Evolutionary conservation across 2,113 vertebrate species (phyloP).

Genomic region (Pao palembangensis): DNA sequence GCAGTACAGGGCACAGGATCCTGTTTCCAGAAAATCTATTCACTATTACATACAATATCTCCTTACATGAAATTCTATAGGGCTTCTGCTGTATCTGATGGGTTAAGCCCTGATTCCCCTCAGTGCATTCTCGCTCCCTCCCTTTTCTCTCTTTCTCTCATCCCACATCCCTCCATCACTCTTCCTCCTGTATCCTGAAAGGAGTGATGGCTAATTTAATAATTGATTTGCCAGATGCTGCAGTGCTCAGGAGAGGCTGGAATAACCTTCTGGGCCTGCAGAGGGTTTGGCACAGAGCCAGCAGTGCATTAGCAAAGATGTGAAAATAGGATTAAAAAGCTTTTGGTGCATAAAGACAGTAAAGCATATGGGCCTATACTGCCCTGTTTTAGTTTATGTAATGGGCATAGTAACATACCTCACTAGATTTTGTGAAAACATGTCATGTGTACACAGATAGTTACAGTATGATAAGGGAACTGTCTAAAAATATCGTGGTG

Average conservation of each 20-base stretch:
- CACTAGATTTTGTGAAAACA: not conserved
- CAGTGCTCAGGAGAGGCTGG: conserved; percentile 71
- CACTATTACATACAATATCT: conserved; percentile 63
- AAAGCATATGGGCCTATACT: conserved; percentile 25
- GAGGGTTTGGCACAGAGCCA: conserved; percentile 67
- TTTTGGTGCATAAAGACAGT: conserved; percentile 55
- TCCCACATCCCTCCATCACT: conserved; percentile 56
- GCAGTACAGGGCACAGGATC: conserved; percentile 39
- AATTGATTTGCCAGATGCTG: conserved; percentile 79
- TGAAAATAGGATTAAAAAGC: conserved; percentile 73
- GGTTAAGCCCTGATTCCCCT: conserved; percentile 30
- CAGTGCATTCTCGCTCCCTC: not conserved
- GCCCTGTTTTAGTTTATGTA: conserved; percentile 50
- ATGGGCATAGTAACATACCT: conserved; percentile 9
- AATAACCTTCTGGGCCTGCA: conserved; percentile 65
- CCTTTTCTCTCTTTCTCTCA: conserved; percentile 23
- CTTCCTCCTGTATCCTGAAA: conserved; percentile 60
- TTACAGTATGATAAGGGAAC: too few relatives aligned
- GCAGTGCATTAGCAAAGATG: conserved; percentile 66
- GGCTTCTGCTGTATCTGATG: conserved; percentile 59
- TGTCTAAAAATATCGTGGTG: too few relatives aligned
- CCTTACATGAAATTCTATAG: conserved; percentile 72
- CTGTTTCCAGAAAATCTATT: conserved; percentile 67
- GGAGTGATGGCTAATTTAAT: conserved; percentile 74
- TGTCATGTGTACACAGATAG: not conserved